Percentiles rank a stretch among this genome's conserved stretches.
These are phyloP conservation scores for Aspidiotus destructor DNA, from an alignment of 2,888 invertebrate species.

Conservation along the genomic window DNA sequence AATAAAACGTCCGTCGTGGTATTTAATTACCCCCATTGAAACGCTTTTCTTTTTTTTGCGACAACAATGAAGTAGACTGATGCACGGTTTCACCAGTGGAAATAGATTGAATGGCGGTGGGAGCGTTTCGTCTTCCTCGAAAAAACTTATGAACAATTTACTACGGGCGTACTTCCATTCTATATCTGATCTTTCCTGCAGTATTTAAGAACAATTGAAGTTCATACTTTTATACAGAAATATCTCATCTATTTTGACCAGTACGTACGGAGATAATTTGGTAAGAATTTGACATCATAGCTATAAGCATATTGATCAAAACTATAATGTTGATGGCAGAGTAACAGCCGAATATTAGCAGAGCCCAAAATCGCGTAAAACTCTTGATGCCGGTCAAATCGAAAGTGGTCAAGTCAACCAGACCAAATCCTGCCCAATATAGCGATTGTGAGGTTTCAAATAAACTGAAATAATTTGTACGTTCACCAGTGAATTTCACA, in stretches of 20 bases:
- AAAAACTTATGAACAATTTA: constrained; percentile 94
- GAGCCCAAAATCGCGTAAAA: constrained; percentile 92
- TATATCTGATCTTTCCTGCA: constrained; percentile 79
- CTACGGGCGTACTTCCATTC: constrained; percentile 98
- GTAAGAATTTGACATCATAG: constrained; percentile 99
- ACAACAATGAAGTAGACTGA: constrained; percentile 47
- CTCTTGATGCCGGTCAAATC: constrained; percentile 90
- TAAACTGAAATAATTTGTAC: constrained; percentile 54
- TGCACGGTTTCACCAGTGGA: constrained; percentile 68
- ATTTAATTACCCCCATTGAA: constrained; percentile 51
- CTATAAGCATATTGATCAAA: constrained; percentile 92
- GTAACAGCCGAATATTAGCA: constrained; percentile 95
- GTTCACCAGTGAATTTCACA: background rate
- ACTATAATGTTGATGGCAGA: constrained; percentile 96
- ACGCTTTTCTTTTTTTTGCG: constrained; percentile 46
- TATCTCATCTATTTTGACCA: background rate
- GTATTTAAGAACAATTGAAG: background rate
- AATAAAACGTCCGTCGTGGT: background rate
- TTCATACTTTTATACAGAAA: constrained; percentile 8
- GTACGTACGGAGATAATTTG: constrained; percentile 85
- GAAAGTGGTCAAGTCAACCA: constrained; percentile 87
- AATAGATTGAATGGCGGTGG: constrained; percentile 92
- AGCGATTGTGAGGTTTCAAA: constrained; percentile 96
- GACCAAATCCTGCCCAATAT: constrained; percentile 96
- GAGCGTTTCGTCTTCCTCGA: constrained; percentile 82